A percentile compares a stretch with the other conserved stretches of the same genome.
Evolutionary conservation across 2,113 vertebrate species (phyloP).

Genomic region (Bostrychus sinensis): DNA sequence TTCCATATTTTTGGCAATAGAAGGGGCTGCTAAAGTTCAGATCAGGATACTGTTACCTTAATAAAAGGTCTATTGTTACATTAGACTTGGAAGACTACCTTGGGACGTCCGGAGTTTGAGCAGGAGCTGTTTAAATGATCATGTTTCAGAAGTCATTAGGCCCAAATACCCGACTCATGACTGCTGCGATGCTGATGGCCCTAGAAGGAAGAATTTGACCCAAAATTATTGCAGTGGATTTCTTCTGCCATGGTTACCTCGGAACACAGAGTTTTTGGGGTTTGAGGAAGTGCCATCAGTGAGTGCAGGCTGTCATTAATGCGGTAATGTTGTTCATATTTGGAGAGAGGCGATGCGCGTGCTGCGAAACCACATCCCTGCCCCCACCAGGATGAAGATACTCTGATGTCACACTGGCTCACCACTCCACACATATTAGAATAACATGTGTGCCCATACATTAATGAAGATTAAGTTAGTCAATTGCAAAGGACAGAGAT

Average conservation of each 20-base stretch:
- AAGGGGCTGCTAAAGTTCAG: conserved; percentile 57
- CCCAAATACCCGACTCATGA: conserved; percentile 32
- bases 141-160: conserved; percentile 52
- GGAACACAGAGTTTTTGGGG: conserved; percentile 51
- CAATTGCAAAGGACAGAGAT: conserved; percentile 3
- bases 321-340: conserved; percentile 71
- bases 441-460: conserved; percentile 24
- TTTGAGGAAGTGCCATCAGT: conserved; percentile 59
- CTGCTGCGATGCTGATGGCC: conserved; percentile 42
- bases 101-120: conserved; percentile 40
- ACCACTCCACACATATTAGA: conserved; percentile 50
- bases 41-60: conserved; percentile 62
- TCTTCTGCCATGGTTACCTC: conserved; percentile 58
- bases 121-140: conserved; percentile 68
- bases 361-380: conserved; percentile 65
- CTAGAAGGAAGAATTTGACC: conserved; percentile 41
- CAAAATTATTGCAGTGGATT: conserved; percentile 41
- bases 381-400: conserved; percentile 44
- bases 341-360: conserved; percentile 46
- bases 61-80: conserved; percentile 64
- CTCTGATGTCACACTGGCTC: conserved; percentile 53
- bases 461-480: neutral
- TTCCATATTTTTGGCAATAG: conserved; percentile 38
- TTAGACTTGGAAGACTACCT: conserved; percentile 40
- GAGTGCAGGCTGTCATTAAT: conserved; percentile 64